phyloP scores from a whole-genome alignment of 2,888 invertebrate species.

The Conomelus anceps region DNA sequence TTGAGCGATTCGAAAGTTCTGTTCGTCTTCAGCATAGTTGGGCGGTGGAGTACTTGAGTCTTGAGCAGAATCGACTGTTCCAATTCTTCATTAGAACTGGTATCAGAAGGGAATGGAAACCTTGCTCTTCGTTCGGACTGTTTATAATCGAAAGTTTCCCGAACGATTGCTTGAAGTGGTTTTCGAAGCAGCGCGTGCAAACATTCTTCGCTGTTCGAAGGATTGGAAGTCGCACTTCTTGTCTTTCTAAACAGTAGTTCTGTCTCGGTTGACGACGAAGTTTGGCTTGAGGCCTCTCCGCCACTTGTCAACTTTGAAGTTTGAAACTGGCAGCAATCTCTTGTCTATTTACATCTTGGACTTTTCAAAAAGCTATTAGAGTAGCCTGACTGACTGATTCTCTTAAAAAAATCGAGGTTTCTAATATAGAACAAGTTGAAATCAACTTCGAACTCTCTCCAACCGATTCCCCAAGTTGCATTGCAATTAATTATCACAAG shows the following conservation, averaged over 20 bases:
- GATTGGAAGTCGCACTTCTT: background rate
- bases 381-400: background rate
- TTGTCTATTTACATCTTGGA: background rate
- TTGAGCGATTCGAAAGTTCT: background rate
- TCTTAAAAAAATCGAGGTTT: background rate
- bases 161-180: background rate
- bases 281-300: background rate
- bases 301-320: background rate
- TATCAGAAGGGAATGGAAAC: background rate
- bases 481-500: background rate
- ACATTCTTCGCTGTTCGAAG: background rate
- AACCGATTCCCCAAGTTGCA: background rate
- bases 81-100: background rate
- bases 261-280: background rate
- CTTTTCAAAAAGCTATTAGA: background rate
- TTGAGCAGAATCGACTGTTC: background rate
- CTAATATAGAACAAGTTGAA: background rate
- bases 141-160: background rate
- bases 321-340: background rate
- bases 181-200: background rate
- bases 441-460: background rate
- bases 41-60: background rate
- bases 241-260: background rate
- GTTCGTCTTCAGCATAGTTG: background rate
- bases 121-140: background rate